Evolutionary conservation across 1,140 invertebrate species (phyloP).

Genomic region (Amphibalanus amphitrite): DNA sequence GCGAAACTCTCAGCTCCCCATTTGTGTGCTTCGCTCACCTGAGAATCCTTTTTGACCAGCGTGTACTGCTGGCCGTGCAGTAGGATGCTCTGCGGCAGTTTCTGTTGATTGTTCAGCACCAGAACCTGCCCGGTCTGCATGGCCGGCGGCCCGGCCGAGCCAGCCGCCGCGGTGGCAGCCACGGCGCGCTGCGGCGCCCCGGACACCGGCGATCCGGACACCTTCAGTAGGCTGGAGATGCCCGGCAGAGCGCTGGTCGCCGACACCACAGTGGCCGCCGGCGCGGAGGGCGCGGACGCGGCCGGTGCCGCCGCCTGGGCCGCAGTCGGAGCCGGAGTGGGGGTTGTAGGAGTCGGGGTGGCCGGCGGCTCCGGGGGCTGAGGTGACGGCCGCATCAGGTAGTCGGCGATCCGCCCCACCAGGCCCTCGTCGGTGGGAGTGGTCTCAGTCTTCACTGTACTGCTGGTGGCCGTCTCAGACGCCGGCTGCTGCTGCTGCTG

Average conservation of each 20-base stretch:
- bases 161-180: neutral
- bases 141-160: neutral
- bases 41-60: neutral
- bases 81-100: slow-evolving; percentile 1
- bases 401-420: slow-evolving; percentile 1
- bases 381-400: neutral
- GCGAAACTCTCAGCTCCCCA: no score
- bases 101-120: slow-evolving; percentile 5
- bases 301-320: neutral
- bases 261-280: neutral
- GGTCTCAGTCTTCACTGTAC: neutral
- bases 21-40: no score
- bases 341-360: neutral
- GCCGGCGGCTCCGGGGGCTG: neutral
- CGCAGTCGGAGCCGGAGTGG: neutral
- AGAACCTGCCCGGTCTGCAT: slow-evolving; percentile 4
- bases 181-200: neutral
- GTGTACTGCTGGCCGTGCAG: slow-evolving; percentile 3
- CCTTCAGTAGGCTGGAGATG: neutral
- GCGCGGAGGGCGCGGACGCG: neutral
- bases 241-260: neutral
- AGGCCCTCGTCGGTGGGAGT: neutral
- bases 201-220: neutral
- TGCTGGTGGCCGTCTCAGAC: neutral
- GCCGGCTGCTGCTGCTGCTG: neutral